phyloP scores from a whole-genome alignment of 2,888 invertebrate species.

The Scaptomyza caliginosa region DNA sequence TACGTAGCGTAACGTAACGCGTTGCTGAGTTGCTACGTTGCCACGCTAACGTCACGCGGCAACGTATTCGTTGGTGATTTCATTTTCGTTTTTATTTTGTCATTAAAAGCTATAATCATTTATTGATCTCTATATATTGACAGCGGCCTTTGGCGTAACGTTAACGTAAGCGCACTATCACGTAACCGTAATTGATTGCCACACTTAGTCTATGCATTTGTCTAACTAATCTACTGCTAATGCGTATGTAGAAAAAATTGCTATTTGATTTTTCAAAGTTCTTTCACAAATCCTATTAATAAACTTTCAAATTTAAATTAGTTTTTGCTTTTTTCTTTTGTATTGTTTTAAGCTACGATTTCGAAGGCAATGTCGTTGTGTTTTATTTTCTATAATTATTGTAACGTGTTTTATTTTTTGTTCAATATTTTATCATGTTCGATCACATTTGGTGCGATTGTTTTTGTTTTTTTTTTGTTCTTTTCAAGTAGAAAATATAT shows the following conservation, averaged over 20 bases:
- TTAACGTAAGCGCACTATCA: conserved; percentile 53
- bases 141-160: conserved; percentile 51
- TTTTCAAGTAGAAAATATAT: conserved; percentile 66
- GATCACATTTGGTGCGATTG: conserved; percentile 76
- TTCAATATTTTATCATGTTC: conserved; percentile 32
- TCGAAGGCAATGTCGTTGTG: conserved; percentile 72
- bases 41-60: conserved; percentile 57
- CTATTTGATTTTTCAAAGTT: not conserved
- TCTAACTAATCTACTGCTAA: conserved; percentile 48
- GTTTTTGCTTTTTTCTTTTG: not conserved
- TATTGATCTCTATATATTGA: conserved; percentile 69
- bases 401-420: conserved; percentile 40
- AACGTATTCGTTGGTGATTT: conserved; percentile 79
- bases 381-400: conserved; percentile 35
- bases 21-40: conserved; percentile 62
- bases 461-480: conserved; percentile 43
- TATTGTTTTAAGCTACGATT: conserved; percentile 37
- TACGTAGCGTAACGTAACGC: conserved; percentile 61
- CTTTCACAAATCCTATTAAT: conserved; percentile 25
- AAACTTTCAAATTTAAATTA: conserved; percentile 16
- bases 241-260: conserved; percentile 62
- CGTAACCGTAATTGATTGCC: conserved; percentile 39
- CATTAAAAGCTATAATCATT: conserved; percentile 81
- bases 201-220: conserved; percentile 58
- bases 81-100: conserved; percentile 82